Evolutionary conservation across 2,888 invertebrate genomes (phyloP).

Genomic region (Sphaerophoria rueppellii): DNA sequence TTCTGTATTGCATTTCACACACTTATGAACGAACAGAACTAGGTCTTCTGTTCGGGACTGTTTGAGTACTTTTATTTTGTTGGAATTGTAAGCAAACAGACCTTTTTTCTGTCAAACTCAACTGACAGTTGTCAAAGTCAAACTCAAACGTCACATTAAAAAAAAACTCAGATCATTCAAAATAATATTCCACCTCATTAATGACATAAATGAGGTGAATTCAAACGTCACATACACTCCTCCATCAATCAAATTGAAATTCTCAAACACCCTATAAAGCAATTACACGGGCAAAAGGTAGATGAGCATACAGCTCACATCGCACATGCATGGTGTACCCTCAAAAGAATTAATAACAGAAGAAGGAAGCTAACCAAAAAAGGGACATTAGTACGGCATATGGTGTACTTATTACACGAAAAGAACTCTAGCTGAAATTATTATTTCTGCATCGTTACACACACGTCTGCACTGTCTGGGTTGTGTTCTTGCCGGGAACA

Average conservation of each 20-base stretch:
- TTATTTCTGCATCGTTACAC: slow-evolving; percentile 72
- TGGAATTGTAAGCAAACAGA: no score
- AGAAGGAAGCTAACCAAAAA: slow-evolving; percentile 44
- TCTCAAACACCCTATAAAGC: slow-evolving; percentile 1
- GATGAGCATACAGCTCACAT: not conserved
- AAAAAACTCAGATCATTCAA: no score
- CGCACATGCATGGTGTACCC: slow-evolving; percentile 9
- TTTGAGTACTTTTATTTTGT: no score
- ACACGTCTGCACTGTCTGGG: not conserved
- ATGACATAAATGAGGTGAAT: no score
- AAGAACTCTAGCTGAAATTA: slow-evolving; percentile 46
- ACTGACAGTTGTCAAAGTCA: no score
- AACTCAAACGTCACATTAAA: no score
- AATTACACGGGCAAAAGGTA: not conserved
- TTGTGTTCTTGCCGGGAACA: slow-evolving; percentile 14
- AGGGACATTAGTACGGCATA: slow-evolving; percentile 71
- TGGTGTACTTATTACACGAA: slow-evolving; percentile 70
- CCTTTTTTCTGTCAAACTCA: no score
- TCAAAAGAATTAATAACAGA: slow-evolving; percentile 19
- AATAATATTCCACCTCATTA: no score
- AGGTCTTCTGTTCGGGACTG: no score
- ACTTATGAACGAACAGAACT: no score
- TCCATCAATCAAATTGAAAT: not conserved
- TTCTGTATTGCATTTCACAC: no score
- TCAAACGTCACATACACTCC: no score